Conservation (phyloP, 2,797 vertebrate genomes). For the Crenuchus spilurus region DNA sequence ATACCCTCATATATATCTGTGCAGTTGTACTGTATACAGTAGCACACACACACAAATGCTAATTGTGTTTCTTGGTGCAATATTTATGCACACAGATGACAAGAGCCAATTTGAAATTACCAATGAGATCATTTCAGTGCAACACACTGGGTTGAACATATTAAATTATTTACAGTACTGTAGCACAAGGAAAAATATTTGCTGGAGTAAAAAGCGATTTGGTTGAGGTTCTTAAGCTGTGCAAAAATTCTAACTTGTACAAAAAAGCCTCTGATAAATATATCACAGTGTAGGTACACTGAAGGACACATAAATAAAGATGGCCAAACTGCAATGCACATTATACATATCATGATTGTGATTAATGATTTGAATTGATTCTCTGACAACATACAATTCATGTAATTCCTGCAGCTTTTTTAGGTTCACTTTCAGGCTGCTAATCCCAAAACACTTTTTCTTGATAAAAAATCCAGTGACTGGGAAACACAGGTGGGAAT, state of each 20-base stretch:
- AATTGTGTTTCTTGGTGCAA: slow-evolving; percentile 12
- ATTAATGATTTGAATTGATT: too few relatives aligned
- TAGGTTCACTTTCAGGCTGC: too few relatives aligned
- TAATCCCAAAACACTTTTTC: too few relatives aligned
- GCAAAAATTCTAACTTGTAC: slow-evolving; percentile 13
- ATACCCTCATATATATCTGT: slow-evolving; percentile 22
- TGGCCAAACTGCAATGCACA: too few relatives aligned
- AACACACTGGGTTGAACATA: neutral
- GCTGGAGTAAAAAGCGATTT: slow-evolving; percentile 7
- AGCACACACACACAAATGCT: neutral
- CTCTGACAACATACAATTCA: too few relatives aligned
- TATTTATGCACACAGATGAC: slow-evolving; percentile 29
- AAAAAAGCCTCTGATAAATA: slow-evolving; percentile 10
- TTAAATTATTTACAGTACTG: slow-evolving; percentile 4
- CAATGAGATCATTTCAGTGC: slow-evolving; percentile 1
- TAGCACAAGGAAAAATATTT: neutral
- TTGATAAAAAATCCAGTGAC: too few relatives aligned
- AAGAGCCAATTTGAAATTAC: slow-evolving; percentile 16
- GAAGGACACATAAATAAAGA: neutral
- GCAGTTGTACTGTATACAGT: neutral
- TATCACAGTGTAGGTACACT: neutral
- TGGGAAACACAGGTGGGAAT: too few relatives aligned
- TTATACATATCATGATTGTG: too few relatives aligned
- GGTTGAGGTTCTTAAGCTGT: slow-evolving; percentile 26
- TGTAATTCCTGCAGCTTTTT: too few relatives aligned